Base-by-base conservation (phyloP, 1,140 invertebrate species). In the Drosophila grimshawi region DNA sequence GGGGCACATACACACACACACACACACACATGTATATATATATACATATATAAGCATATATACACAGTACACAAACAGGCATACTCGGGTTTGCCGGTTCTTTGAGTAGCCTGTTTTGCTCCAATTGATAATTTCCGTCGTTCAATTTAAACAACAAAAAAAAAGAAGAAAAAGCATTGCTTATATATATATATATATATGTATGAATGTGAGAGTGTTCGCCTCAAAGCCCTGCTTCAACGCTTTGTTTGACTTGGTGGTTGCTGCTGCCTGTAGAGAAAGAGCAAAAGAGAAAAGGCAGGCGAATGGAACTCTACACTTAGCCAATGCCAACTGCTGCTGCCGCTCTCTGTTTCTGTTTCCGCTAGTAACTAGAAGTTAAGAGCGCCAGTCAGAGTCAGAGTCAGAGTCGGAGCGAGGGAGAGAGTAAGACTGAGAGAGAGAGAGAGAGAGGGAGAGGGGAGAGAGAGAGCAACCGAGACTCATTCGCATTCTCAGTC, bases 111-210 rank as follows among this genome's bases (percentile, higher is more conserved):
- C 66, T 76, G 52, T 53, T 70, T 73, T 68, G 55, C 81, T 76
- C 68, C 85, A 88, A 88, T 88, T 88, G 83, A 88, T 83, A 80
- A 83, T 88, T 83, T 91, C 76, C 76, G 72, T 81, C 64, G 57
- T 65, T 83, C 64, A 88, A 86, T 80, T 86, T 69, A 80, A 81
- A 71, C 46, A 81, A 78, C 55, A 79, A 55, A 63, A 35, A 70
- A 57, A 63, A 33, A 45, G 35, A 39, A 53, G 73, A 19, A 19
- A 19, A 19, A 19, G 19, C 19, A 19, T 19, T 57, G 19, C 63
- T 53, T 19, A 19, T 19, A 19, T 19, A 19, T 19, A 19, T 19
- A 19, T 19, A 19, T 19, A 19, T 19, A 19, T 19, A 45, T 55
- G 41, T 56, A 10, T n/a, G 29, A 62, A 29, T 48, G 33, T 48